Evolutionary conservation across 2,888 invertebrate genomes (phyloP).

Genomic region (Tanaodytes sp.): DNA sequence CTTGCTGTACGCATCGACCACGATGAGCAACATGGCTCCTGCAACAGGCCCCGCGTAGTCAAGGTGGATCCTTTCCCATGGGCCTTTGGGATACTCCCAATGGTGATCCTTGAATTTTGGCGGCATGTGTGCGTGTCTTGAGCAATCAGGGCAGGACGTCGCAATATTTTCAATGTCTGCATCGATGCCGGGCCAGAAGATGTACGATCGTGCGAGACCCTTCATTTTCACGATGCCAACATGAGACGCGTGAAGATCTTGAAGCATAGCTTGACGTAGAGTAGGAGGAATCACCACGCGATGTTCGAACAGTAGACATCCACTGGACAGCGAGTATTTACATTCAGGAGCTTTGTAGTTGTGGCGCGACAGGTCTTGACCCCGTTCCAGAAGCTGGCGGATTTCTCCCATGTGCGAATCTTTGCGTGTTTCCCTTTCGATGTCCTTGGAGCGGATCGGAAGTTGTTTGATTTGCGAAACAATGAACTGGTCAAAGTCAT

Average conservation of each 20-base stretch:
- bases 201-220: background rate
- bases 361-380: background rate
- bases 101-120: background rate
- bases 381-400: background rate
- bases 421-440: background rate
- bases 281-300: background rate
- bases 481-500: background rate
- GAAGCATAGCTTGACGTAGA: background rate
- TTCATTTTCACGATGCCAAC: conserved; percentile 2
- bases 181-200: background rate
- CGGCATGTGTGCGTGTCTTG: background rate
- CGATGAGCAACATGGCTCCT: background rate
- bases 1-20: background rate
- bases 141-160: background rate
- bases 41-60: background rate
- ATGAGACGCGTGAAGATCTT: background rate
- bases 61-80: background rate
- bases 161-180: background rate
- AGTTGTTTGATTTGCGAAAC: background rate
- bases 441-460: background rate
- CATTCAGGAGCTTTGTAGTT: background rate
- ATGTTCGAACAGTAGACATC: background rate
- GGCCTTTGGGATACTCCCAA: background rate
- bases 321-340: background rate
- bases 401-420: background rate